phyloP scores from a whole-genome alignment of 2,113 vertebrate genomes.

The Dasypus novemcinctus region DNA sequence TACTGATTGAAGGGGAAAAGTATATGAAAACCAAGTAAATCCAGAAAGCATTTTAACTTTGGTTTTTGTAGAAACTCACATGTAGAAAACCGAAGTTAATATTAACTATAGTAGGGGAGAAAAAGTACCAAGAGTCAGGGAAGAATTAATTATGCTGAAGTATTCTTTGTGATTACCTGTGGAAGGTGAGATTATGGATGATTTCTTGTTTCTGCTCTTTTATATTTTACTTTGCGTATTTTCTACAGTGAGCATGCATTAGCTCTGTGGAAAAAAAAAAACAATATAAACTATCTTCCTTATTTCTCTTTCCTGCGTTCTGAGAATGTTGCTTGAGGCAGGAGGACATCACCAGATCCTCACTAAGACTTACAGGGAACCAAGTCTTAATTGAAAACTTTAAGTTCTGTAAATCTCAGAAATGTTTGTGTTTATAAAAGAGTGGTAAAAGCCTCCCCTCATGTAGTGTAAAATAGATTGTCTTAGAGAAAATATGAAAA shows the following conservation, averaged over 20 bases:
- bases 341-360: not conserved
- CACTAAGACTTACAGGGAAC: not conserved
- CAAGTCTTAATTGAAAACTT: not conserved
- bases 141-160: not conserved
- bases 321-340: not conserved
- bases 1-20: not conserved
- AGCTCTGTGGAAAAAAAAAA: not conserved
- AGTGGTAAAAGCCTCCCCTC: not conserved
- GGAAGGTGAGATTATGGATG: not conserved
- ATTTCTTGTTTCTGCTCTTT: not conserved
- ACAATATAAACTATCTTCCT: not conserved
- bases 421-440: not conserved
- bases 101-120: not conserved
- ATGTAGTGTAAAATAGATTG: not conserved
- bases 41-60: not conserved
- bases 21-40: not conserved
- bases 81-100: not conserved
- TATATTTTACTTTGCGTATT: not conserved
- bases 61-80: not conserved
- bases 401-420: not conserved
- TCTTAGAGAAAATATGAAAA: not conserved
- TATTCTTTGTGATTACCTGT: not conserved
- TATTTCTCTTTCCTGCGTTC: not conserved
- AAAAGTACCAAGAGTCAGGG: not conserved
- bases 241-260: not conserved